These are phyloP conservation scores for Anodontia alba DNA, from an alignment of 2,888 invertebrate species.

Conservation along the genomic window DNA sequence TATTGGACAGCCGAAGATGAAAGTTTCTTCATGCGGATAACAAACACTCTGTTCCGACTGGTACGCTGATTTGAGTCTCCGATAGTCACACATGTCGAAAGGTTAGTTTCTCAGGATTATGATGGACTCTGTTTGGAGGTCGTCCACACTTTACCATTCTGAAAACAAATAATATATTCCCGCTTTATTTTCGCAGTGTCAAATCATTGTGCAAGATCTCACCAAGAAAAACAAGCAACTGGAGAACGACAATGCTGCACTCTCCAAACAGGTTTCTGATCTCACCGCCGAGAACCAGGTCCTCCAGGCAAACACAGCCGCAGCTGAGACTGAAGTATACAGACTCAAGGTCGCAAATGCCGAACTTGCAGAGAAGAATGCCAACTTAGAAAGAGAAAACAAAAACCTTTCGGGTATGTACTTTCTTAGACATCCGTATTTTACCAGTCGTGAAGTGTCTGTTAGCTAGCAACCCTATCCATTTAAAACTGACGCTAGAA, in stretches of 20 bases:
- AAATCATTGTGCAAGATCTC: conserved; percentile 81
- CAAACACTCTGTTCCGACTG: no score
- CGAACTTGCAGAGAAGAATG: conserved; percentile 98
- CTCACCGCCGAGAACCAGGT: conserved; percentile 94
- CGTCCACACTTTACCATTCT: no score
- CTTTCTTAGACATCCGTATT: no score
- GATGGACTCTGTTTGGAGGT: no score
- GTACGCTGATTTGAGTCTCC: no score
- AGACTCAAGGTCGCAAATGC: conserved; percentile 97
- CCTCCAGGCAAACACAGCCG: conserved; percentile 92
- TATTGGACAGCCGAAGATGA: no score
- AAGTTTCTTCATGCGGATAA: no score
- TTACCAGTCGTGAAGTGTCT: not conserved
- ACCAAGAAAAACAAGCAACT: conserved; percentile 83
- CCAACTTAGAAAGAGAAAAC: conserved; percentile 97
- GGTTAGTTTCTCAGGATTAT: no score
- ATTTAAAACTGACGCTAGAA: no score
- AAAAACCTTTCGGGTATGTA: conserved; percentile 97
- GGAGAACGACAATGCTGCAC: conserved; percentile 96
- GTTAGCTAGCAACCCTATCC: no score
- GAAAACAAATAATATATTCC: no score
- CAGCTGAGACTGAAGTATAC: conserved; percentile 95
- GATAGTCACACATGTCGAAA: no score
- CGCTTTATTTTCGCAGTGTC: conserved; percentile 64
- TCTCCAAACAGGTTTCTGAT: conserved; percentile 98